Evolutionary conservation across 2,113 vertebrate species (phyloP), one percentile per base, ranked within the genome.

Genomic region (Elephas maximus): DNA sequence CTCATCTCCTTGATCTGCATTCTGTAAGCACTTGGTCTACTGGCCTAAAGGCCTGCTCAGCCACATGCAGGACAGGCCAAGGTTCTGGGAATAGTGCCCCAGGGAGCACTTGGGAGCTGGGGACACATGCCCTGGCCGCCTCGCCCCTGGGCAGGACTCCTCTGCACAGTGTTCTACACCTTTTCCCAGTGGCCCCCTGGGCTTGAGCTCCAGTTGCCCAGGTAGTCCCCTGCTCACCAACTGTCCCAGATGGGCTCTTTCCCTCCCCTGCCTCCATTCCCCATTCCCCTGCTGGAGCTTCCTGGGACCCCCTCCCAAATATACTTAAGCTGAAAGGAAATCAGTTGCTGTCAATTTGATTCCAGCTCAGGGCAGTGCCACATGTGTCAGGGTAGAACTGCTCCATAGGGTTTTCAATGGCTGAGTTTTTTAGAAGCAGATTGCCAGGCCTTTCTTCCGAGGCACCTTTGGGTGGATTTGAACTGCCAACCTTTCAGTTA

Each of bases 11-110:
- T 44, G n/a, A 67, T n/a, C 45, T 33, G 48, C 26, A 7, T 3
- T 45, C 45, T 8, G 21, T 8, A 2, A 71, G 33, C 33, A 71
- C 20, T 21, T 37, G 84, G 24, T 37, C 37, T 63, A 37, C 65
- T 6, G 12, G 45, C 82, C 62, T 67, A 62, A 83, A 37, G 26
- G 37, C 14, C 10, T 18, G 11, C 71, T 28, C 57, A 7, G 44
- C 62, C 1, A 2, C 62, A 41, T 6, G 10, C 24, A 79, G 76
- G 45, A 41, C 14, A 11, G 21, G 30, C 28, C 26, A 4, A 10
- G 30, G 18, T 20, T 15, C 63, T 4, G 0, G 62, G 63, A 24
- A 23, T 67, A 37, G 17, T 37, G 17, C 20, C 18, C 0, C 0
- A 37, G 28, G 65, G 65, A 11, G 12, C 10, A 57, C 65, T 15